Base-by-base conservation (phyloP, 1,140 invertebrate genomes). In the Onthophagus taurus region DNA sequence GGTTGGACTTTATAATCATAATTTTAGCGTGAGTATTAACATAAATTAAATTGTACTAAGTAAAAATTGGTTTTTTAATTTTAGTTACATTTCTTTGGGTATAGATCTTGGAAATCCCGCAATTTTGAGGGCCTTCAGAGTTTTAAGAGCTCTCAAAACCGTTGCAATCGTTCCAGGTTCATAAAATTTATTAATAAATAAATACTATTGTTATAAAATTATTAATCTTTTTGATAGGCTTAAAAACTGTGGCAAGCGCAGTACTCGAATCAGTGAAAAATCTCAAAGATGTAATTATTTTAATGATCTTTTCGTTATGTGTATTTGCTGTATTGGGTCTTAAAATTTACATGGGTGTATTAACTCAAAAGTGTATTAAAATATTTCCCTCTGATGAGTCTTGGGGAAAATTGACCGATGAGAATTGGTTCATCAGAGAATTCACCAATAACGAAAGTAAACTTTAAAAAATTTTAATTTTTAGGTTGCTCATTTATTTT, bases 1-100 rank as follows among this genome's bases (percentile, higher is more conserved):
- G 93, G 92, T 83, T 97, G 77, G 94, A 98, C 85, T 97, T 98
- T 84, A 83, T 95, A 82, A 93, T 97, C 76, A 96, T 98, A 82
- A 80, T 90, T 78, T 89, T 95, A 88, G 92, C 93, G 92, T 97
- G 87, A 95, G 92, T 95, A 80, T 61, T 47, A n/a, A n/a, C 61
- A 62, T 59, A 41, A 43, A 33, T n/a, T n/a, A 13, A 20, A 30
- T 16, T 16, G 20, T 6, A n/a, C 6, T 29, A n/a, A n/a, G n/a
- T n/a, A n/a, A n/a, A n/a, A n/a, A n/a, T n/a, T n/a, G n/a, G 19
- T 38, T 38, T 38, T 14, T 21, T 21, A 17, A 26, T 26, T 26
- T n/a, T n/a, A 96, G 93, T 80, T 98, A 97, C 80, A 83, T 97
- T 74, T 97, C 93, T 68, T 94, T 96, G 89, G 87, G 90, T 70